These are phyloP conservation scores for Montipora foliosa DNA, from an alignment of 64 coral and sea anemone genomes.

Conservation along the genomic window DNA sequence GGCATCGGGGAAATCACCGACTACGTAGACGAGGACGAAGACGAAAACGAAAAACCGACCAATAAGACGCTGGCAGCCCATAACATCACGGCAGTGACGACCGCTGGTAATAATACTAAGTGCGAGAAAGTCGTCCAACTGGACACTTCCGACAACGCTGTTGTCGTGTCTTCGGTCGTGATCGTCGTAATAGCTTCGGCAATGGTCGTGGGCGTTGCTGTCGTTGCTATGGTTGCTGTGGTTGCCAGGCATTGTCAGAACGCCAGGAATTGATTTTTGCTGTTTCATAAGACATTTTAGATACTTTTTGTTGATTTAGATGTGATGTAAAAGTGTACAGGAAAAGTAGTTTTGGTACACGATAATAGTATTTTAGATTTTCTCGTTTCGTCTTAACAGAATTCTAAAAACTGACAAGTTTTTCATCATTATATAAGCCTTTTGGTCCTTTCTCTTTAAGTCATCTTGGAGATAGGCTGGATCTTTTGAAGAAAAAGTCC, in stretches of 20 bases:
- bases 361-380: neutral
- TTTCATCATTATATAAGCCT: no score
- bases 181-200: constrained; percentile 99
- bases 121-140: constrained; percentile 98
- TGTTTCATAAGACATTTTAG: neutral
- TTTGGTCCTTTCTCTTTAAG: no score
- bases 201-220: constrained; percentile 98
- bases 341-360: neutral
- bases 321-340: constrained; percentile 33
- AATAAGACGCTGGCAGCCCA: constrained; percentile 82
- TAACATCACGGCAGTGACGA: constrained; percentile 78
- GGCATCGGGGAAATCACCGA: constrained; percentile 38
- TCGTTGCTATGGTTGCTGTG: constrained; percentile 99
- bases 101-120: constrained; percentile 79
- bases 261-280: constrained; percentile 49
- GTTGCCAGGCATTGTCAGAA: constrained; percentile 99
- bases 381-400: neutral
- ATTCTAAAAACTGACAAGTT: no score
- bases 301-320: constrained; percentile 26
- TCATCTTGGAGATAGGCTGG: no score
- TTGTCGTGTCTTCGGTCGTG: constrained; percentile 99
- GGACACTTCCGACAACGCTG: constrained; percentile 98
- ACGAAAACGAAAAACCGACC: constrained; percentile 44
- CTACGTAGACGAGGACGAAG: constrained; percentile 71
- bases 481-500: no score